phyloP scores from a whole-genome alignment of 2,888 invertebrate genomes.

The Strigamia transsilvanica region DNA sequence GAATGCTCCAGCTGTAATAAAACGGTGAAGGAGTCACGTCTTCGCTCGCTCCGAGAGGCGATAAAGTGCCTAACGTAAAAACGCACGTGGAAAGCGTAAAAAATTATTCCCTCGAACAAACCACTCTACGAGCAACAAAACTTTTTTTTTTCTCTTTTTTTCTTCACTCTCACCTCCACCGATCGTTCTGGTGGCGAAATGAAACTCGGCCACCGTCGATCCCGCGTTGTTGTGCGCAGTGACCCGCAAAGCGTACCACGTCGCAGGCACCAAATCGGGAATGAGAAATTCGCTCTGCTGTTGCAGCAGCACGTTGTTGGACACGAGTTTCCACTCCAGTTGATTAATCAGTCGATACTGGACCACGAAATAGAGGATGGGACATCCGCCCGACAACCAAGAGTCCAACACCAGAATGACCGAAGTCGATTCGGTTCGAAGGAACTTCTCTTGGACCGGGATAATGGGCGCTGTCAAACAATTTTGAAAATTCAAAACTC shows the following conservation, averaged over 20 bases:
- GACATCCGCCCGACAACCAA: slow-evolving; percentile 95
- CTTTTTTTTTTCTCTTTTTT: slow-evolving; percentile 57
- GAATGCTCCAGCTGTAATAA: slow-evolving; percentile 52
- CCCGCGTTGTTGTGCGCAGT: slow-evolving; percentile 65
- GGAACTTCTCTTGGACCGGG: slow-evolving; percentile 78
- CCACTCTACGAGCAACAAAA: neutral
- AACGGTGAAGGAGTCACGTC: slow-evolving; percentile 48
- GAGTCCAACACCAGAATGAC: slow-evolving; percentile 89
- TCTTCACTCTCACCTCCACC: slow-evolving; percentile 64
- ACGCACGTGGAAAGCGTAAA: slow-evolving; percentile 24
- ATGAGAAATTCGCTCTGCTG: slow-evolving; percentile 76
- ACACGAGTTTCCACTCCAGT: slow-evolving; percentile 57
- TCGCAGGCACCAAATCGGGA: slow-evolving; percentile 63
- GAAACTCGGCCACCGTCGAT: slow-evolving; percentile 63
- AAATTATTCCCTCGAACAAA: neutral
- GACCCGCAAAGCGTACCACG: slow-evolving; percentile 64
- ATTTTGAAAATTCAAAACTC: neutral
- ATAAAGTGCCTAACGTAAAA: slow-evolving; percentile 50
- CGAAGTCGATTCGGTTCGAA: slow-evolving; percentile 81
- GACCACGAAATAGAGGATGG: slow-evolving; percentile 93
- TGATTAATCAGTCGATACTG: slow-evolving; percentile 79
- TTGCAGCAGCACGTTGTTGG: slow-evolving; percentile 66
- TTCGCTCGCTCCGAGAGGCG: slow-evolving; percentile 41
- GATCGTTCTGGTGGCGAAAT: slow-evolving; percentile 63
- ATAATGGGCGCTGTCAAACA: slow-evolving; percentile 71